Percentiles rank a stretch among this genome's conserved stretches.
Evolutionary conservation across 1,140 invertebrate species (phyloP).

Genomic region (Microplitis demolitor): DNA sequence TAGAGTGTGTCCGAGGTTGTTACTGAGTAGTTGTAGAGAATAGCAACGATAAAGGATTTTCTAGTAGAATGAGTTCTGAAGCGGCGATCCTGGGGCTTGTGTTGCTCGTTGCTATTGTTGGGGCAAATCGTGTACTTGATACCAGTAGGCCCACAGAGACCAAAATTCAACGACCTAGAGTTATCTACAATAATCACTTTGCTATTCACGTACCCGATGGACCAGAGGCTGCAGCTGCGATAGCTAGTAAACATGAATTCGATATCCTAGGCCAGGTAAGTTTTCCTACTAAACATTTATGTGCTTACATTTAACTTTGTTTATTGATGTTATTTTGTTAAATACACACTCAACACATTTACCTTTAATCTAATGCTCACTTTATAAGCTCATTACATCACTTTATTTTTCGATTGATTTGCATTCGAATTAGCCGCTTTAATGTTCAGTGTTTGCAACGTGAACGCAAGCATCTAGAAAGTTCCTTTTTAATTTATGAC

Average conservation of each 20-base stretch:
- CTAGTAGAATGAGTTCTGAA: conserved; percentile 41
- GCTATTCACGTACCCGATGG: conserved; percentile 75
- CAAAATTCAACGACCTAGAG: conserved; percentile 40
- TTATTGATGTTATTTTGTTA: not conserved
- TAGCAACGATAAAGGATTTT: conserved; percentile 7
- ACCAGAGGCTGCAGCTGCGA: conserved; percentile 62
- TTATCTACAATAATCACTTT: conserved; percentile 78
- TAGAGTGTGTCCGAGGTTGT: not conserved
- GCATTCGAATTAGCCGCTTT: no score
- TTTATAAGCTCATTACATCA: no score
- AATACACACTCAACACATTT: not conserved
- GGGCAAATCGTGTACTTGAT: conserved; percentile 31
- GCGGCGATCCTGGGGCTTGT: conserved; percentile 38
- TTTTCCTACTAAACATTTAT: conserved; percentile 6
- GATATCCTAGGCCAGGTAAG: conserved; percentile 76
- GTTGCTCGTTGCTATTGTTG: conserved; percentile 42
- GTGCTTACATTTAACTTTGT: not conserved
- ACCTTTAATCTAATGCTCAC: no score
- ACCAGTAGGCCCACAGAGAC: conserved; percentile 25
- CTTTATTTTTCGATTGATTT: no score
- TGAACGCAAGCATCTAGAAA: no score
- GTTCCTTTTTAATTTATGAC: no score
- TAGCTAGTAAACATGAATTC: conserved; percentile 76
- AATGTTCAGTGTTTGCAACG: no score
- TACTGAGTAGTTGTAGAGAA: not conserved